Evolutionary conservation across 2,113 vertebrate species (phyloP), one percentile per base, ranked within the genome.

Genomic region (Platysteira castanea): DNA sequence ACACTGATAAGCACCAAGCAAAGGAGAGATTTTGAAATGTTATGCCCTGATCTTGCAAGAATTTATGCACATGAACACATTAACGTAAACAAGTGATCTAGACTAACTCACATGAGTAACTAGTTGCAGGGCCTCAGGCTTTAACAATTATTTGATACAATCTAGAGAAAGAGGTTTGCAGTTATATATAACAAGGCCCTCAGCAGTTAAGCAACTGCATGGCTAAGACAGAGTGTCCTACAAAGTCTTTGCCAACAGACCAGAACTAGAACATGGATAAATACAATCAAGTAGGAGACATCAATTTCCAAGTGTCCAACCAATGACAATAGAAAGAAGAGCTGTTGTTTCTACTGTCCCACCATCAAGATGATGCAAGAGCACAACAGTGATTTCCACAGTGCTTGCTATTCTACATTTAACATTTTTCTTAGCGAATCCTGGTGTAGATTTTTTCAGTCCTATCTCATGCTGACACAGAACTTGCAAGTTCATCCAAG

Each of bases 61-160:
- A 93, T 46, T 80, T 76, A 90, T 6, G 15, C 54, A 44, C 52
- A 87, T 15, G 22, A 95, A 65, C 53, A 65, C 65, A 49, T 59
- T 87, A 77, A 69, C 2, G 23, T 81, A 76, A 89, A 76, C 39
- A 64, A 87, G 11, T 63, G 24, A 80, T 54, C 28, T 56, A 46
- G 44, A 83, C 44, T 73, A 91, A 84, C 49, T 85, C 78, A 80
- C 46, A 41, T 30, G 42, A 87, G 59, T 28, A 85, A 42, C 26
- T 33, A 49, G 37, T 68, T 87, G 33, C 28, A 59, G 61, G 39
- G 70, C 91, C 92, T 75, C 87, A 91, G 74, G 94, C 86, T 96
- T 86, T 88, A 95, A 76, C 81, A 96, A 93, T 90, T 89, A 96
- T 30, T 81, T 96, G 95, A 97, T 89, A 91, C 12, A 41, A 97